These are phyloP conservation scores for Nansenia antarctica DNA, from an alignment of 2,113 vertebrate genomes.

Conservation along the genomic window DNA sequence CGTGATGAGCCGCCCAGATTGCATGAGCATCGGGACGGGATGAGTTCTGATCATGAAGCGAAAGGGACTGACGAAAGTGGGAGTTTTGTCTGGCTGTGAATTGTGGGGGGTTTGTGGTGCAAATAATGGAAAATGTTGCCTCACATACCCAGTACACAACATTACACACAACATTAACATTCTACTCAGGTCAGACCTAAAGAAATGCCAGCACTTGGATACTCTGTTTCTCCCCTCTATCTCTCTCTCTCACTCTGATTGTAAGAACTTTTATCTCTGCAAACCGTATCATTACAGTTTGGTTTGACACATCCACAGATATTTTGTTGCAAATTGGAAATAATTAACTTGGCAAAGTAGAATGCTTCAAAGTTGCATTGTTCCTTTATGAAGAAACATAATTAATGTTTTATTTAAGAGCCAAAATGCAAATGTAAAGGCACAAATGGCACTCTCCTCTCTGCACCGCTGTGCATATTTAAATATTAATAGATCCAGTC, in stretches of 20 bases:
- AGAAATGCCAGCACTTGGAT: constrained; percentile 20
- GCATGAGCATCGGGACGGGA: not conserved
- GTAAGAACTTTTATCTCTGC: constrained; percentile 22
- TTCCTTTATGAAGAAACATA: constrained; percentile 59
- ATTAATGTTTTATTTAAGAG: constrained; percentile 72
- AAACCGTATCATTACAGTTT: constrained; percentile 30
- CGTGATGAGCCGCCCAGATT: not conserved
- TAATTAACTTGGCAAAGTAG: constrained; percentile 58
- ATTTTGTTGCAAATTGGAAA: constrained; percentile 65
- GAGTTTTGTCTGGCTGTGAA: not conserved
- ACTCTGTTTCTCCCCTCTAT: not conserved
- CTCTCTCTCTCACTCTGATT: not conserved
- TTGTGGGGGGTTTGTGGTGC: not conserved
- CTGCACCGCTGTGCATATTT: constrained; percentile 50
- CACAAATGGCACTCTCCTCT: constrained; percentile 59
- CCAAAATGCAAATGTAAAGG: constrained; percentile 60
- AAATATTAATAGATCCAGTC: constrained; percentile 67
- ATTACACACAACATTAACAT: constrained; percentile 2
- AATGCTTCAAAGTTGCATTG: constrained; percentile 54
- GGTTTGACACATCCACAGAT: constrained; percentile 54
- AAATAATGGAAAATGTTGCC: constrained; percentile 1
- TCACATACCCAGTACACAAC: not conserved
- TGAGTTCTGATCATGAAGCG: not conserved
- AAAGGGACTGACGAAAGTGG: not conserved
- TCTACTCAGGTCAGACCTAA: constrained; percentile 19